Conservation (phyloP, 2,113 vertebrate species). For the Apteryx owenii region DNA sequence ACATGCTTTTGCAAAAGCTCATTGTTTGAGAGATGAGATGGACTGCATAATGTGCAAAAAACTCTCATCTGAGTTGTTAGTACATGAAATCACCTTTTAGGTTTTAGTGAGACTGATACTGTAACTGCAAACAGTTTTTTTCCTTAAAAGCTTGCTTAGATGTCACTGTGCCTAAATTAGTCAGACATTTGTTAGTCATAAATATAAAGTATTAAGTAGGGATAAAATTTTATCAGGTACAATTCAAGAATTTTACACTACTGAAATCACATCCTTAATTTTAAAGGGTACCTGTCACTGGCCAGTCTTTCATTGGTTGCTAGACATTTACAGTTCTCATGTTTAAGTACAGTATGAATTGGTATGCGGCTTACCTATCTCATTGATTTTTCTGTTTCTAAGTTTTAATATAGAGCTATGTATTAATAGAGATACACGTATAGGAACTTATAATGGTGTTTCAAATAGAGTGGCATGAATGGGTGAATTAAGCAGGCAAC, state of each 20-base stretch:
- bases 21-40: not conserved
- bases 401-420: not conserved
- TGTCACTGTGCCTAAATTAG: not conserved
- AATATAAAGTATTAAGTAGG: not conserved
- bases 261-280: not conserved
- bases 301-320: constrained; percentile 54
- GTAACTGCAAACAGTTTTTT: too few species aligned
- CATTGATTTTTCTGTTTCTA: not conserved
- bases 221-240: not conserved
- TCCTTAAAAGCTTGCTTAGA: not conserved
- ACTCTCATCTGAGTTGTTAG: not conserved
- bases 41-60: not conserved
- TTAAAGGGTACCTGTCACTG: not conserved
- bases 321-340: constrained; percentile 71
- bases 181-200: not conserved
- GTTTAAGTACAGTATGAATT: not conserved
- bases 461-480: not conserved
- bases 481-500: not conserved
- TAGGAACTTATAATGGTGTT: not conserved
- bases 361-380: not conserved
- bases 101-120: not conserved
- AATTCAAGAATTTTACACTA: not conserved
- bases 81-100: not conserved
- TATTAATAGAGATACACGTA: not conserved
- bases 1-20: not conserved